Conservation (phyloP, 1,140 invertebrate species). For the Rhysida immarginata region DNA sequence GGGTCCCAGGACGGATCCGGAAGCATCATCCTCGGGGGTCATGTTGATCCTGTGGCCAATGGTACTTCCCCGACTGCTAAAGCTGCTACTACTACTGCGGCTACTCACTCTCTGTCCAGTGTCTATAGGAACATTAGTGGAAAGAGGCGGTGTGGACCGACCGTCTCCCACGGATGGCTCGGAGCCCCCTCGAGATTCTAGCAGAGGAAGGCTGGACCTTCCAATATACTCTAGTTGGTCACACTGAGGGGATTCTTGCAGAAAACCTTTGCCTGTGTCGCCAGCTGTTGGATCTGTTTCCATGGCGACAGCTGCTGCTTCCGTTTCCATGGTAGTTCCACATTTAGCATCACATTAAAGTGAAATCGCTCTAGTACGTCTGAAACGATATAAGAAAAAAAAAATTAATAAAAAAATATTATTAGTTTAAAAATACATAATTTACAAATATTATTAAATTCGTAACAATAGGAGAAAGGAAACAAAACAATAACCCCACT, state of each 20-base stretch:
- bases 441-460: neutral
- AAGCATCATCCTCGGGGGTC: constrained; percentile 9
- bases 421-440: neutral
- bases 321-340: constrained; percentile 7
- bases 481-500: neutral
- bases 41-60: neutral
- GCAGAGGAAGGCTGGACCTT: neutral
- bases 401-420: constrained; percentile 2
- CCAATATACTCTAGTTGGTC: neutral
- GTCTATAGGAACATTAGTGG: constrained; percentile 8
- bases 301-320: constrained; percentile 15
- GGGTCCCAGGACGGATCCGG: neutral
- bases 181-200: neutral
- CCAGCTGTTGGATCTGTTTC: constrained; percentile 8
- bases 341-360: constrained; percentile 12
- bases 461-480: too few species aligned
- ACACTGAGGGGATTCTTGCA: constrained; percentile 2
- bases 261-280: constrained; percentile 8
- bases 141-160: neutral
- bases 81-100: neutral
- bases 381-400: neutral
- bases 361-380: constrained; percentile 2
- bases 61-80: neutral
- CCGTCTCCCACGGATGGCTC: neutral
- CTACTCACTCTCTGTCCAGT: constrained; percentile 5